Evolutionary conservation across 2,888 invertebrate genomes (phyloP).

Genomic region (Heteromyza rotundicornis): DNA sequence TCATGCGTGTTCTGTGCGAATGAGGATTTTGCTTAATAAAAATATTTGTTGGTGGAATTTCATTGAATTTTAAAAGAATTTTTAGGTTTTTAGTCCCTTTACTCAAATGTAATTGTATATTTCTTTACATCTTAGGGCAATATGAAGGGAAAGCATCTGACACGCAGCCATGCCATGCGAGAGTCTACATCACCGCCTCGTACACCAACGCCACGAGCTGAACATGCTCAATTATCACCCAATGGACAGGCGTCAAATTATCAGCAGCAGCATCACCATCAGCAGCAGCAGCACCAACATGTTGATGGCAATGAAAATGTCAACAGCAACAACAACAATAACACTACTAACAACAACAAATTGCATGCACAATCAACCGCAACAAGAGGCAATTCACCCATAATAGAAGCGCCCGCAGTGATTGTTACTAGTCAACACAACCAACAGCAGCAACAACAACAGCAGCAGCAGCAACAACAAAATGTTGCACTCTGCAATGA

Average conservation of each 20-base stretch:
- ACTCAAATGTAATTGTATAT: neutral
- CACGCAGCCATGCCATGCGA: conserved; percentile 88
- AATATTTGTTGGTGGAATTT: conserved; percentile 5
- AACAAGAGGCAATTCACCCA: conserved; percentile 50
- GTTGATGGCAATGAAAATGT: conserved; percentile 44
- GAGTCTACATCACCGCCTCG: conserved; percentile 77
- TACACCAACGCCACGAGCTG: conserved; percentile 64
- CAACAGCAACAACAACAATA: conserved; percentile 35
- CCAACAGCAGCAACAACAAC: conserved; percentile 45
- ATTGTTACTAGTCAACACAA: conserved; percentile 60
- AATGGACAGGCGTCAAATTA: conserved; percentile 30
- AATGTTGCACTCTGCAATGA: conserved; percentile 57
- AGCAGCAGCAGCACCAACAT: conserved; percentile 37
- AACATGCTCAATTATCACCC: conserved; percentile 35
- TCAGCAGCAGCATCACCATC: conserved; percentile 39
- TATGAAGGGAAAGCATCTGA: conserved; percentile 82
- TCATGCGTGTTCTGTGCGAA: too few relatives aligned
- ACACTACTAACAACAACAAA: conserved; percentile 41
- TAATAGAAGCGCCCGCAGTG: conserved; percentile 58
- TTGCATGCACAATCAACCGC: conserved; percentile 50
- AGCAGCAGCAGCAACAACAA: conserved; percentile 43
- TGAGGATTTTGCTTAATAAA: neutral
- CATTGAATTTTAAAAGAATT: neutral
- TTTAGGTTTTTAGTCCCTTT: neutral
- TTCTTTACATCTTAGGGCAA: conserved; percentile 66